These are phyloP conservation scores for Gerris lacustris DNA, from an alignment of 2,888 invertebrate genomes.

Conservation along the genomic window DNA sequence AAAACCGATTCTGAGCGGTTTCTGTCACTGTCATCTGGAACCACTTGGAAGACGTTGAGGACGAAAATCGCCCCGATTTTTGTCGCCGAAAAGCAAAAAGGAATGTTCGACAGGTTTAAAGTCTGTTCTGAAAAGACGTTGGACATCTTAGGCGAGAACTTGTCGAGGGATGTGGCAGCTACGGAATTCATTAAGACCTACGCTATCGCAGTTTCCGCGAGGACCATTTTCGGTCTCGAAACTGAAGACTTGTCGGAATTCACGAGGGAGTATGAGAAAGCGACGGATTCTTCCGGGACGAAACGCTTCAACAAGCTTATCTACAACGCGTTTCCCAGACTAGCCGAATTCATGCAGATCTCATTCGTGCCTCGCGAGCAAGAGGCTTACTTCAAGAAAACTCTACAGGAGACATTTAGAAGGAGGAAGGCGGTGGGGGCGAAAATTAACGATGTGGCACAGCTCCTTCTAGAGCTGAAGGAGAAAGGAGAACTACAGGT, in stretches of 20 bases:
- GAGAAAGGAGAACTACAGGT: constrained; percentile 7
- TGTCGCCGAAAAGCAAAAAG: background rate
- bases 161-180: background rate
- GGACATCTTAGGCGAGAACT: background rate
- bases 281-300: background rate
- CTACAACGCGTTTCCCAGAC: background rate
- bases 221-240: background rate
- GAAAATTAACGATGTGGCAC: constrained; percentile 18
- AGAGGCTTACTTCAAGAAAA: background rate
- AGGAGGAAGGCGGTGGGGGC: constrained; percentile 11
- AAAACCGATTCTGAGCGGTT: background rate
- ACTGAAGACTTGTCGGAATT: background rate
- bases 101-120: background rate
- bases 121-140: background rate
- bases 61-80: background rate
- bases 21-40: background rate
- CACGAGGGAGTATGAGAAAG: background rate
- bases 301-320: background rate
- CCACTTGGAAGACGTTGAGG: background rate
- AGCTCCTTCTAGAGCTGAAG: constrained; percentile 18
- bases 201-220: background rate
- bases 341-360: background rate
- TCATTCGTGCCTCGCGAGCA: background rate
- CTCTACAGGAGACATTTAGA: background rate
- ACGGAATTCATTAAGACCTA: background rate